Base-by-base conservation (phyloP, 2,113 vertebrate species). In the Megaleporinus macrocephalus region DNA sequence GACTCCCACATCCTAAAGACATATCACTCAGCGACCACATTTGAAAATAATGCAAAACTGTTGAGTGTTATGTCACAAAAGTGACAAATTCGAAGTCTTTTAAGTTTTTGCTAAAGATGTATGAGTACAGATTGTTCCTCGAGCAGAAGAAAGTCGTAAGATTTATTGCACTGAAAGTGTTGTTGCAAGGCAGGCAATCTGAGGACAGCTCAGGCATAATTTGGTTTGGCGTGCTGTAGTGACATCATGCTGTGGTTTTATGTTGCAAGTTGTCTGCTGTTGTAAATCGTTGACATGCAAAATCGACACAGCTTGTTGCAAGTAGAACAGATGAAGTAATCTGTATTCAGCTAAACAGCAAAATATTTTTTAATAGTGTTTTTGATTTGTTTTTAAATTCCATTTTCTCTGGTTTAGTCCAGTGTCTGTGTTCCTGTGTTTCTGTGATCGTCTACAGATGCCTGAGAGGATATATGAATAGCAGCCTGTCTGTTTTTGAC, bases 401-500 rank as follows among this genome's bases (percentile, higher is more conserved):
- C 7, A 22, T 68, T 68, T 66, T 36, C 30, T 65, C 9, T 68
- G 2, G 29, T 36, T 33, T 69, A 57, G 68, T 53, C 5, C 72
- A n/a, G 22, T 73, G 6, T 18, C 18, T 18, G 65, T 51, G 73
- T 44, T 10, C 22, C 9, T 75, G 27, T 53, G 47, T 68, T 47
- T 78, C 61, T 78, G 26, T 53, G 1, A 68, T 20, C 55, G 30
- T 74, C 6, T 49, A 36, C 90, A 99, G 97, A 76, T 99, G 98
- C 90, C 93, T 99, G 75, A 95, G 87, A 73, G 97, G 97, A n/a
- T 99, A 99, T 73, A 95, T 99, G 89, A 98, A 98, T 92, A 98
- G 97, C 86, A 99, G 97, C 89, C 90, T 99, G 68, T 98, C 97
- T 22, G 93, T 97, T 51, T 99, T 99, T 90, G 93, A 98, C 86